phyloP scores from a whole-genome alignment of 1,140 invertebrate genomes.

The Diuraphis noxia region DNA sequence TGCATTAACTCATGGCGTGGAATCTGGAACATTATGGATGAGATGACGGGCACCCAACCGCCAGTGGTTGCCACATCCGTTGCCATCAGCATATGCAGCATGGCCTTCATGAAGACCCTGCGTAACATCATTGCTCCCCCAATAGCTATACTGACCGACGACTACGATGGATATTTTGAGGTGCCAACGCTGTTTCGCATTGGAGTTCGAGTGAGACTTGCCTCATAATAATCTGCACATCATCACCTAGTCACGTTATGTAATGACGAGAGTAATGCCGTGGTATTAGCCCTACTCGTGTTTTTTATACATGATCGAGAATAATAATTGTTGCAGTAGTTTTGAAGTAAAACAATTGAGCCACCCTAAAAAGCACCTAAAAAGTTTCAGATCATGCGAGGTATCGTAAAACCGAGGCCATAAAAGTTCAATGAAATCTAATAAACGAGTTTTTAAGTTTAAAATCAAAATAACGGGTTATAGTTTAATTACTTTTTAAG shows the following conservation, averaged over 20 bases:
- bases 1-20: constrained; percentile 85
- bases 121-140: constrained; percentile 82
- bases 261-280: background rate
- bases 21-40: constrained; percentile 75
- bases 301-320: background rate
- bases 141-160: constrained; percentile 74
- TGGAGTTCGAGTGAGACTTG: constrained; percentile 67
- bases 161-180: constrained; percentile 75
- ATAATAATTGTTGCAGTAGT: background rate
- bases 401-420: too few species aligned
- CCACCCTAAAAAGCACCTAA: background rate
- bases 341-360: background rate
- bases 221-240: background rate
- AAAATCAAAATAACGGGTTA: background rate
- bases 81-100: constrained; percentile 65
- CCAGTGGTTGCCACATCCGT: constrained; percentile 66
- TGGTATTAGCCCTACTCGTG: background rate
- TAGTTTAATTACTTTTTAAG: background rate
- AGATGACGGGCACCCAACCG: constrained; percentile 68
- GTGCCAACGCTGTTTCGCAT: constrained; percentile 76
- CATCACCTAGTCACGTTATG: background rate
- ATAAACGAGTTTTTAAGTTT: background rate
- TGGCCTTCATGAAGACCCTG: constrained; percentile 69
- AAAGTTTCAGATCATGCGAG: background rate
- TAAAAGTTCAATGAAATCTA: background rate